Base-by-base conservation (phyloP, 2,888 invertebrate genomes). In the Smittia aterrima region DNA sequence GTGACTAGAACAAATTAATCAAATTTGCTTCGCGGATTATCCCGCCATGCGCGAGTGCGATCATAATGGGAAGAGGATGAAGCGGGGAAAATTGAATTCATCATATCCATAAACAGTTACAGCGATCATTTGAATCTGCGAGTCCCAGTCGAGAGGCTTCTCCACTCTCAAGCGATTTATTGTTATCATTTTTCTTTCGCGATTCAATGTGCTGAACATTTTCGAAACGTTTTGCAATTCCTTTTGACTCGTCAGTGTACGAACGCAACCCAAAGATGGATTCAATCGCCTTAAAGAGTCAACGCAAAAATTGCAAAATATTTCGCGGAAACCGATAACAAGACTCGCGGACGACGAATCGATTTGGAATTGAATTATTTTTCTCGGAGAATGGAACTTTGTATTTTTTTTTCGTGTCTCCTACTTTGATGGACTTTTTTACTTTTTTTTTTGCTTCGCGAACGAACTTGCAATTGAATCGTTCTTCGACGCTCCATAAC, bases 311-410 rank as follows among this genome's bases (percentile, higher is more conserved):
- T 67, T 40, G 18, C 32, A 27, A 27, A 67, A 27, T 25, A 67
- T 67, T 67, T 67, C 67, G 67, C 40, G 67, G 67, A 67, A 67
- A 67, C 67, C 40, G 38, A 67, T 67, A 66, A 66, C 38, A 67
- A 67, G 27, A 20, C 47, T 47, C 16, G 16, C 47, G 20, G 22
- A 58, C 22, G 58, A 58, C 47, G 47, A 16, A 47, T 47, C 47
- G 58, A 58, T 58, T 18, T 58, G 58, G 58, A 58, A 58, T 58
- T 58, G 22, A 58, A 58, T 58, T 58, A 58, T 58, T 58, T 58
- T 58, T 58, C 47, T 47, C n/a, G 16, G 47, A 47, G 47, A 47
- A 47, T 47, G 47, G n/a, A 47, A 47, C 7, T 22, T 47, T 47
- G 47, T 47, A 16, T 47, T 16, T 47, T 58, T 58, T 58, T 58